Conservation (phyloP, 2,113 vertebrate species). For the Corynorhinus townsendii region DNA sequence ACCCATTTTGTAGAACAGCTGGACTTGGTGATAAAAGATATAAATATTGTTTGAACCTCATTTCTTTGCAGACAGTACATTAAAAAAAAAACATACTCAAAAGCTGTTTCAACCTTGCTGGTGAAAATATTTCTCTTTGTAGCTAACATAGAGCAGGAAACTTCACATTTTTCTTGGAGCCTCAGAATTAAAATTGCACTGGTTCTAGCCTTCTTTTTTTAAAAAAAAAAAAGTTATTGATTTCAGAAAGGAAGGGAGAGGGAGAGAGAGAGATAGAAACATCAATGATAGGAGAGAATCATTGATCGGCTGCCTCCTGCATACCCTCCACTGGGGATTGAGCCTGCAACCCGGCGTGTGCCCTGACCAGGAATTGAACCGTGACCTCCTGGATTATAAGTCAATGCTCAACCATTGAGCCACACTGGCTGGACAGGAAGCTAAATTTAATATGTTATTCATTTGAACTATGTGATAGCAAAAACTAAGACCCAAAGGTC, state of each 20-base stretch:
- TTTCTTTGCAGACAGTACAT: background rate
- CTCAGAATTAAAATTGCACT: background rate
- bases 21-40: background rate
- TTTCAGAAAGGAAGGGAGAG: too few species aligned
- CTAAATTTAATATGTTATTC: background rate
- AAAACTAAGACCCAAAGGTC: background rate
- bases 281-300: too few species aligned
- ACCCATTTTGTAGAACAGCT: background rate
- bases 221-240: too few species aligned
- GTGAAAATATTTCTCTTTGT: background rate
- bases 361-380: too few species aligned
- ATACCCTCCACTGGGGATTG: too few species aligned
- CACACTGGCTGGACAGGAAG: too few species aligned
- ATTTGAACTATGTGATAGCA: background rate
- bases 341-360: background rate
- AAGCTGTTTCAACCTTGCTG: background rate
- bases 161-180: background rate
- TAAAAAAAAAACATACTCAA: background rate
- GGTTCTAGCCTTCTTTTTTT: background rate
- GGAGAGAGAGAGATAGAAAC: too few species aligned
- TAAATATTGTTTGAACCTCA: background rate
- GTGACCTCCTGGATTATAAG: too few species aligned
- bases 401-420: too few species aligned
- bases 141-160: background rate
- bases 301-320: too few species aligned